A percentile compares a stretch with the other conserved stretches of the same genome.
phyloP scores from a whole-genome alignment of 92 coral and sea anemone genomes.

The Pocillopora grandis region DNA sequence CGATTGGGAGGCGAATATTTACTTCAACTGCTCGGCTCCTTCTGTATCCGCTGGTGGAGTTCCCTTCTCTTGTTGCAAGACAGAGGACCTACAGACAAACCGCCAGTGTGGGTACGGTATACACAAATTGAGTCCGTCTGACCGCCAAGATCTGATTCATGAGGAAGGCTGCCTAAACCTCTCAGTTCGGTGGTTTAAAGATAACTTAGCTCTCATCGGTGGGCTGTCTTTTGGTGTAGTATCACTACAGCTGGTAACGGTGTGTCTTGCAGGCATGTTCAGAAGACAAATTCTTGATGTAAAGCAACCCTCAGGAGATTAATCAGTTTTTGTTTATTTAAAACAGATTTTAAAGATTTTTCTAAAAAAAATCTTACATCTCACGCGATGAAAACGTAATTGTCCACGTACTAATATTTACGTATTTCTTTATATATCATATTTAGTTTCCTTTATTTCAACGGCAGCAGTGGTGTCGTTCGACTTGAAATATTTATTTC shows the following conservation, averaged over 20 bases:
- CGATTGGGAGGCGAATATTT: conserved; percentile 84
- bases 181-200: conserved; percentile 62
- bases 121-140: background rate
- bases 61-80: conserved; percentile 85
- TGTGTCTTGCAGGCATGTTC: conserved; percentile 56
- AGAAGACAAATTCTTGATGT: conserved; percentile 46
- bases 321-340: background rate
- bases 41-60: conserved; percentile 76
- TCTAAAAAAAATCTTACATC: too few relatives aligned
- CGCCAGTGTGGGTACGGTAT: conserved; percentile 87
- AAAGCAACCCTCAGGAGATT: conserved; percentile 14
- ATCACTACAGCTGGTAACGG: conserved; percentile 40
- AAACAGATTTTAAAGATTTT: too few relatives aligned
- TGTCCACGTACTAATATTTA: too few relatives aligned
- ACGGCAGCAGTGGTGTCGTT: too few relatives aligned
- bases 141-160: conserved; percentile 42
- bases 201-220: conserved; percentile 49
- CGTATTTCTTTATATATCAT: too few relatives aligned
- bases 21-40: conserved; percentile 80
- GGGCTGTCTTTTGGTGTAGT: conserved; percentile 53
- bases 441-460: too few relatives aligned
- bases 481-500: too few relatives aligned
- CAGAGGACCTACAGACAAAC: conserved; percentile 53
- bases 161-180: conserved; percentile 74
- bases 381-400: too few relatives aligned